Base-by-base conservation (phyloP, 2,888 invertebrate genomes). In the Parnassius mnemosyne region DNA sequence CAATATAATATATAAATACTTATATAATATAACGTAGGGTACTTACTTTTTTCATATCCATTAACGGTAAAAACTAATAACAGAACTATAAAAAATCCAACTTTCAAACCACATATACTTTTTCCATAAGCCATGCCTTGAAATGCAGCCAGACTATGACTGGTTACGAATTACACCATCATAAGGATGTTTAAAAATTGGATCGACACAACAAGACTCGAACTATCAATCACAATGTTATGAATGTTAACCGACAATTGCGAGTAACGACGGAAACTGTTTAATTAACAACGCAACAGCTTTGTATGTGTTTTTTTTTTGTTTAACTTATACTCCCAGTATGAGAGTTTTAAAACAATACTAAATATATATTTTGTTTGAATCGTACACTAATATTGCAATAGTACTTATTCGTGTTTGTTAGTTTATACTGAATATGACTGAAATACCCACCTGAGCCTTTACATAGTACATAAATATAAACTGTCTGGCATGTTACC, bases 41-140 rank as follows among this genome's bases (percentile, higher is more conserved):
- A 64, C 78, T 77, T 78, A 85, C 86, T 87, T 81, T 85, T 87
- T 75, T 87, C 85, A 76, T 85, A 79, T 66, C 82, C 74, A 61
- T 59, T 44, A 34, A 65, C 65, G 66, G 66, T 65, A 12, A 71
- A 46, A n/a, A 71, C 46, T 13, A 77, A 65, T 61, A 76, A 54
- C 53, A 73, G 44, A 12, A 72, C 2, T 51, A 52, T 43, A 78
- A 49, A 43, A 67, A 60, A 56, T 65, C 46, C 41, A 41, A 46
- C 53, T 42, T 54, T 13, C 20, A 41, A 10, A 51, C 44, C 10
- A 49, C 58, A 58, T 53, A 44, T 61, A 63, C 56, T 63, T 49
- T 13, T 49, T 41, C 11, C 46, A 51, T 20, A 16, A 62, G 61
- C 56, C 56, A 55, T 53, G 47, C 51, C 62, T 62, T 58, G 54